Base-by-base conservation (phyloP, 2,113 vertebrate species). In the Hippocampus mohnikei region DNA sequence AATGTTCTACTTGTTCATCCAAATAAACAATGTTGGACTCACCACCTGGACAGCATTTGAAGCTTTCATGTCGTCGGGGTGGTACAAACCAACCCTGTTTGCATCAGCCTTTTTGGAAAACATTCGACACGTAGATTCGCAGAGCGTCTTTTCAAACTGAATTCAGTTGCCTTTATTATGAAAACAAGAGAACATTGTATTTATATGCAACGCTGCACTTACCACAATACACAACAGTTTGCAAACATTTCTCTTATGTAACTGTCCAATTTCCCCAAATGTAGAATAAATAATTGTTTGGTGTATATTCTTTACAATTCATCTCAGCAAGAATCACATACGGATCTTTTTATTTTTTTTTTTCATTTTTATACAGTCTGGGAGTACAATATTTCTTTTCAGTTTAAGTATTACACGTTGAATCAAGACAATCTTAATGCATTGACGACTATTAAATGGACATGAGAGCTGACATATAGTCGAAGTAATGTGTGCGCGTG, bases 331-430 rank as follows among this genome's bases (percentile, higher is more conserved):
- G 88, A 95, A 95, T 92, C 85, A 74, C 93, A 95, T 92, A 95
- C 93, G 93, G 90, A 58, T 93, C 89, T 87, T 92, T 87, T 92
- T 71, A 91, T 90, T 91, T 93, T 44, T 94, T 93, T 92, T 87
- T 92, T 71, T 91, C 91, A 91, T 93, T 44, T 94, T 93, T 92
- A 90, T 94, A 96, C 92, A 93, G 91, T 94, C 94, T 91, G 94
- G 93, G 95, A 94, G 94, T 97, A 98, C 95, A 96, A 96, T 95
- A 97, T 97, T 97, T 98, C 97, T 98, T 94, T 94, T 94, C 95
- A 93, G 85, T 92, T 95, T 92, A 92, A 94, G 94, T 90, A 93
- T 97, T 97, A 96, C 94, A 97, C 94, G 92, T 94, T 95, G 93
- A 95, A 93, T 93, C 81, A 83, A 93, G 95, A 94, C 93, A 93